phyloP scores from a whole-genome alignment of 2,113 vertebrate species.

The Notothenia coriiceps region DNA sequence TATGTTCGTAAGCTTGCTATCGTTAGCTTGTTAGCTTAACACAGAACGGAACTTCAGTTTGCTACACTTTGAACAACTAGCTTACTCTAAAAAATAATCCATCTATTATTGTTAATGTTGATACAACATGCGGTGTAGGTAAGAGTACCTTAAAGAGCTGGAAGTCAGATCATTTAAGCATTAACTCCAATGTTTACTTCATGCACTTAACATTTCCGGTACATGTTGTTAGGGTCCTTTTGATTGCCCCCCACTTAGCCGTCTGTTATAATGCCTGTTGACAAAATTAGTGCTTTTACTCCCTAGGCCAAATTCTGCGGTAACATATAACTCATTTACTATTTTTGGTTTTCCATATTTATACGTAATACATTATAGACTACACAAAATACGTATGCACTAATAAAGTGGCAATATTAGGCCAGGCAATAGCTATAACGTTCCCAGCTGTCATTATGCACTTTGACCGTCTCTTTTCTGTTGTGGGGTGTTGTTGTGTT shows the following conservation, averaged over 20 bases:
- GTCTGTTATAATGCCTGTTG: slow-evolving; percentile 57
- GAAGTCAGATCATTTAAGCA: slow-evolving; percentile 16
- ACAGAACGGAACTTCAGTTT: neutral
- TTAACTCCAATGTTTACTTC: slow-evolving; percentile 72
- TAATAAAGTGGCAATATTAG: neutral
- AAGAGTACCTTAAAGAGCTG: slow-evolving; percentile 61
- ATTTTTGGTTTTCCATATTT: accelerated
- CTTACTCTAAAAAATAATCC: neutral
- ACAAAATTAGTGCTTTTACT: neutral
- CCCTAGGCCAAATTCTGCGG: accelerated
- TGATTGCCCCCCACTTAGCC: neutral
- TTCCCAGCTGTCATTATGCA: neutral
- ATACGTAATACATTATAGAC: accelerated
- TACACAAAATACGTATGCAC: accelerated
- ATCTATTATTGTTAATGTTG: accelerated
- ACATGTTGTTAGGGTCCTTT: slow-evolving; percentile 70
- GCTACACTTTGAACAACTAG: neutral
- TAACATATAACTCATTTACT: neutral
- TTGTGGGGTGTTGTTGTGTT: neutral
- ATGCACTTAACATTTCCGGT: slow-evolving; percentile 63
- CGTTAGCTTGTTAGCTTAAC: slow-evolving; percentile 46
- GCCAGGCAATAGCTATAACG: slow-evolving; percentile 28
- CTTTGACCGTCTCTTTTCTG: slow-evolving; percentile 28
- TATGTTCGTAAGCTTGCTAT: neutral
- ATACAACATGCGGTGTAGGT: neutral